Percentiles rank a stretch among this genome's conserved stretches.
phyloP scores from a whole-genome alignment of 1,140 invertebrate genomes.

The Habropoda laboriosa region DNA sequence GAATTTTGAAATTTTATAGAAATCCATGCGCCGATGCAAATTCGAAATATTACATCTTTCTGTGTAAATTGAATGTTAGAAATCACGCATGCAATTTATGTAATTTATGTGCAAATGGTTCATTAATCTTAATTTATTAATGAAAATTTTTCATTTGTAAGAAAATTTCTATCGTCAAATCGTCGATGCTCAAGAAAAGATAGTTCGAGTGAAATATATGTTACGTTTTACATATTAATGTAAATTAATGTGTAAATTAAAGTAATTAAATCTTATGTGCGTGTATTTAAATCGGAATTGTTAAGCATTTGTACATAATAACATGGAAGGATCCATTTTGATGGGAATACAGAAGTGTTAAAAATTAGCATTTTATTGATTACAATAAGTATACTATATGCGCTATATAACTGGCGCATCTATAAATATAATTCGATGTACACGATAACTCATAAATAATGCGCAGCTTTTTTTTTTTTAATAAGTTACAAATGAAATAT shows the following conservation, averaged over 20 bases:
- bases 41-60: neutral
- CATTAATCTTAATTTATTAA: neutral
- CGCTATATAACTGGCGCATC: slow-evolving; percentile 70
- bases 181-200: neutral
- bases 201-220: neutral
- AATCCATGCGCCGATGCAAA: neutral
- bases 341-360: slow-evolving; percentile 76
- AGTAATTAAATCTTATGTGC: neutral
- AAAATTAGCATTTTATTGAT: slow-evolving; percentile 83
- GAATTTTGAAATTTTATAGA: neutral
- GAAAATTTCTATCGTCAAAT: neutral
- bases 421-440: slow-evolving; percentile 75
- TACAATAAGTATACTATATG: slow-evolving; percentile 70
- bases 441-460: slow-evolving; percentile 51
- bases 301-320: neutral
- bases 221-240: neutral
- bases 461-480: neutral
- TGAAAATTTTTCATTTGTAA: too few relatives aligned
- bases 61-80: neutral
- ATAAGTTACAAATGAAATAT: neutral
- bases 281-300: neutral
- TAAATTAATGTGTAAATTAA: slow-evolving; percentile 11
- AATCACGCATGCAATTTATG: neutral
- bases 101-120: neutral
- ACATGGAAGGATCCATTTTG: slow-evolving; percentile 61